Evolutionary conservation across 2,113 vertebrate species (phyloP).

Genomic region (Tachysurus fulvidraco): DNA sequence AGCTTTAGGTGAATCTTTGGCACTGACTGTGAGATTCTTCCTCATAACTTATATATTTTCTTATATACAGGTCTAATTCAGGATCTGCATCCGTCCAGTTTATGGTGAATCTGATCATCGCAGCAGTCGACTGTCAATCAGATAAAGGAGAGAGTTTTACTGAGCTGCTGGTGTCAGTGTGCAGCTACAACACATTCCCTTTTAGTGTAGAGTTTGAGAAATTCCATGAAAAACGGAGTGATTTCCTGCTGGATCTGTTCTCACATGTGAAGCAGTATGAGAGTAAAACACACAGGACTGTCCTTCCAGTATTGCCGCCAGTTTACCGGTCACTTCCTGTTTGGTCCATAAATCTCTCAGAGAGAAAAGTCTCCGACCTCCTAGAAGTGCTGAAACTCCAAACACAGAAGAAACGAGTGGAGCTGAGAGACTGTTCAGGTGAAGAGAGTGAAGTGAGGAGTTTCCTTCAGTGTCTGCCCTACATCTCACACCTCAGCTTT

Average conservation of each 20-base stretch:
- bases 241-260: slow-evolving; percentile 43
- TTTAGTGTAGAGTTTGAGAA: not conserved
- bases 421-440: too few relatives aligned
- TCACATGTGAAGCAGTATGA: slow-evolving; percentile 36
- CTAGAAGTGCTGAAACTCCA: too few relatives aligned
- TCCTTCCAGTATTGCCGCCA: slow-evolving; percentile 40
- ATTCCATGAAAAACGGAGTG: not conserved
- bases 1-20: too few relatives aligned
- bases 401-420: too few relatives aligned
- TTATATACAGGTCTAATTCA: too few relatives aligned
- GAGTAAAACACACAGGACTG: slow-evolving; percentile 29
- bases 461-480: too few relatives aligned
- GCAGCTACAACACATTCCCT: slow-evolving; percentile 50
- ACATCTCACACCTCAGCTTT: too few relatives aligned
- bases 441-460: too few relatives aligned
- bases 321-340: slow-evolving; percentile 5
- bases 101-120: not conserved
- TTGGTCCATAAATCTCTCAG: too few relatives aligned
- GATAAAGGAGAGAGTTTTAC: slow-evolving; percentile 29
- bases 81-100: not conserved
- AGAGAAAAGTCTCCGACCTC: too few relatives aligned
- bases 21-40: too few relatives aligned
- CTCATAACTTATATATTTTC: too few relatives aligned
- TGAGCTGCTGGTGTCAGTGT: slow-evolving; percentile 47
- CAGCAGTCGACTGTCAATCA: slow-evolving; percentile 32